Evolutionary conservation across 2,888 invertebrate species (phyloP).

Genomic region (Mythimna vitellina): DNA sequence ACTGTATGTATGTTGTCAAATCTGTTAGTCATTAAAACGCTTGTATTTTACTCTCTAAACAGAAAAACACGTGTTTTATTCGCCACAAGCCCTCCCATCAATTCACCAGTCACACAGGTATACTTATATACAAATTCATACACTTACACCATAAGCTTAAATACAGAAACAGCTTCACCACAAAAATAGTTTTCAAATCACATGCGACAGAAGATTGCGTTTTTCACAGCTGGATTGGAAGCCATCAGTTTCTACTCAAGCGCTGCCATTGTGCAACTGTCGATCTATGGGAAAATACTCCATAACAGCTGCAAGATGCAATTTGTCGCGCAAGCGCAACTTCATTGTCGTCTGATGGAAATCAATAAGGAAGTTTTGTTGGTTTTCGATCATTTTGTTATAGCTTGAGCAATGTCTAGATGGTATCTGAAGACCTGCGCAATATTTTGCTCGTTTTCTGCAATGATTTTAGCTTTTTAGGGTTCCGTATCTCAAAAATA

Average conservation of each 20-base stretch:
- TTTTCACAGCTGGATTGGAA: constrained; percentile 59
- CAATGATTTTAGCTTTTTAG: too few species aligned
- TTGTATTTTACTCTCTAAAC: too few species aligned
- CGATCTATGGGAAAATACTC: constrained; percentile 70
- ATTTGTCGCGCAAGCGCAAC: constrained; percentile 68
- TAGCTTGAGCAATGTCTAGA: constrained; percentile 46
- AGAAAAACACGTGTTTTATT: too few species aligned
- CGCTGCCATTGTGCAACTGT: constrained; percentile 67
- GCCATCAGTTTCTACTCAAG: constrained; percentile 64
- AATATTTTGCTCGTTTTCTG: constrained; percentile 25
- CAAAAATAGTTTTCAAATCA: constrained; percentile 57
- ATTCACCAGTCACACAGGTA: too few species aligned
- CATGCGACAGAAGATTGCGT: constrained; percentile 60
- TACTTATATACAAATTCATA: too few species aligned
- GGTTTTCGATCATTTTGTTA: constrained; percentile 54
- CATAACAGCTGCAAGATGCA: constrained; percentile 67
- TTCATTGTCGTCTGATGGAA: constrained; percentile 53
- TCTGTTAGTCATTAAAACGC: too few species aligned
- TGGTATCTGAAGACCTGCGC: constrained; percentile 22
- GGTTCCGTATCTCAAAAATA: too few species aligned
- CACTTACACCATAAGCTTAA: constrained; percentile 17
- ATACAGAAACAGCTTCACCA: constrained; percentile 14
- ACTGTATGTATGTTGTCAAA: too few species aligned
- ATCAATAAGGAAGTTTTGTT: constrained; percentile 63
- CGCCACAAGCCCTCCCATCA: too few species aligned